Base-by-base conservation (phyloP, 2,797 vertebrate species). In the Botia almorhae region DNA sequence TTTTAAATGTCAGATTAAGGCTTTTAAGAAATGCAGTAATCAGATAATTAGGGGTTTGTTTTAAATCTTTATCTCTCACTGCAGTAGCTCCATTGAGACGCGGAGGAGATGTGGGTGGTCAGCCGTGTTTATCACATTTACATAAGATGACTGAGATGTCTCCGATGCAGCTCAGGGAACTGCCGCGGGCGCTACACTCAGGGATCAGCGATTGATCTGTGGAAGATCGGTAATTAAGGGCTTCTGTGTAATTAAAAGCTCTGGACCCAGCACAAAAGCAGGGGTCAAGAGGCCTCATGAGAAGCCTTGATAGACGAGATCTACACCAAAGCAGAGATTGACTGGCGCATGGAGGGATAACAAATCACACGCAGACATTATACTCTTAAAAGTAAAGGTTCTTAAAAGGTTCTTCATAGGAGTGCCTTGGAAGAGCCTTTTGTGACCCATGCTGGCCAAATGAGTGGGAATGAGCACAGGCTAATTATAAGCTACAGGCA, bases 141-240 rank as follows among this genome's bases (percentile, higher is more conserved):
- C 87, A 79, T 85, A 89, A 90, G 91, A 92, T 90, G 87, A 84
- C 64, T 0, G 36, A 56, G 1, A 82, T 0, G 29, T 78, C 81
- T 72, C 83, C 79, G 58, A 74, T 83, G 89, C 89, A 90, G 84
- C 91, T 86, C 83, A 88, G 83, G 86, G 87, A 91, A 90, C 88
- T 7, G 61, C 88, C 26, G 85, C 78, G 0, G 90, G 89, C 90
- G 92, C 80, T 86, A 80, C 89, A 87, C 84, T 86, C 84, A 81
- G 85, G 51, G 89, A 88, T 88, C 87, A 87, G 86, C 87, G 84
- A 89, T 85, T 90, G 91, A 92, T 92, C 89, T 82, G 87, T 90
- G 85, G 81, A 85, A 85, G 89, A 89, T 87, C 87, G 87, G 92
- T 93, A 93, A 94, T 93, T 93, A 94, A 91, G 90, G 88, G 87